phyloP scores from a whole-genome alignment of 2,113 vertebrate genomes.

The Camarhynchus parvulus region DNA sequence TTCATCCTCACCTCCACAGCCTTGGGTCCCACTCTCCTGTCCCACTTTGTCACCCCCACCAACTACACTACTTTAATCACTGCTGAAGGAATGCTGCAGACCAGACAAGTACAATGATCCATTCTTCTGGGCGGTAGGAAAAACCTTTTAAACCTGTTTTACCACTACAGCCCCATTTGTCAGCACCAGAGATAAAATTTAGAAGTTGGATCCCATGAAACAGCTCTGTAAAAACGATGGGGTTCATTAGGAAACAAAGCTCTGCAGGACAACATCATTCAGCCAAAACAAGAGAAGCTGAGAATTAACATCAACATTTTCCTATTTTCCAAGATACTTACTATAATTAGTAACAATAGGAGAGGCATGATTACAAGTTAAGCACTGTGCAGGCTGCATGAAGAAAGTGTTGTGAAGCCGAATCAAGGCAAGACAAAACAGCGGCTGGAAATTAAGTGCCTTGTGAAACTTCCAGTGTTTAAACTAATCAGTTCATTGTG shows the following conservation, averaged over 20 bases:
- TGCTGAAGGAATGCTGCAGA: not conserved
- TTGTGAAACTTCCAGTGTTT: conserved; percentile 14
- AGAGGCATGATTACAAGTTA: conserved; percentile 7
- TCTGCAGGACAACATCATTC: not conserved
- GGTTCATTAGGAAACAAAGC: not conserved
- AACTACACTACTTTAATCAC: not conserved
- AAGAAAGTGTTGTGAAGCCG: not conserved
- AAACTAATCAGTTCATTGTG: conserved; percentile 56
- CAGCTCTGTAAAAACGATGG: not conserved
- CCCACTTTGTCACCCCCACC: not conserved
- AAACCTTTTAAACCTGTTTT: not conserved
- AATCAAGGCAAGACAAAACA: conserved; percentile 12
- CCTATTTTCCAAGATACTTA: not conserved
- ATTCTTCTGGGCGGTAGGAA: not conserved
- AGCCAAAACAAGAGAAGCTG: not conserved
- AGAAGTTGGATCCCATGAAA: not conserved
- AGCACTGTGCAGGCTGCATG: not conserved
- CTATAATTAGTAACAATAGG: not conserved
- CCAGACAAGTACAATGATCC: not conserved
- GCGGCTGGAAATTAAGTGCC: conserved; percentile 27
- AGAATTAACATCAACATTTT: conserved; percentile 14
- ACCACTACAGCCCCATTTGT: not conserved
- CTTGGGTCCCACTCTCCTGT: not conserved
- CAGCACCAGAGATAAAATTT: not conserved
- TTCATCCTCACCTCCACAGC: not conserved